Conservation (phyloP, 1,140 invertebrate genomes). For the Ganaspis sp. region DNA sequence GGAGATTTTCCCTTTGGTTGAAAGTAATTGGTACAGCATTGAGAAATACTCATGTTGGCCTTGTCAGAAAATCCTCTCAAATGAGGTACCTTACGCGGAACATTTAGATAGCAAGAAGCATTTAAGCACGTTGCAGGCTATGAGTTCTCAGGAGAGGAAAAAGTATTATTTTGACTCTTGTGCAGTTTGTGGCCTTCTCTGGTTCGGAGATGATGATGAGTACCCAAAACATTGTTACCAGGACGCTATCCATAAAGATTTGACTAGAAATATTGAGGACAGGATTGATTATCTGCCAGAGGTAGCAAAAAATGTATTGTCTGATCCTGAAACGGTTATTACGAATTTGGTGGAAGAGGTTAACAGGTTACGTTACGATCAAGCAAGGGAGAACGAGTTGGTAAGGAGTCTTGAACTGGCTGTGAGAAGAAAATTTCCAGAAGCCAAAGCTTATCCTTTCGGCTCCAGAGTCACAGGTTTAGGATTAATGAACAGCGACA, state of each 20-base stretch:
- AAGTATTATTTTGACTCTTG: slow-evolving; percentile 42
- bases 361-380: slow-evolving; percentile 34
- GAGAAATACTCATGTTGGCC: slow-evolving; percentile 41
- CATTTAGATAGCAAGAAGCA: slow-evolving; percentile 44
- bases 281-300: slow-evolving; percentile 33
- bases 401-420: slow-evolving; percentile 40
- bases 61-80: slow-evolving; percentile 17
- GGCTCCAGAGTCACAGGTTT: slow-evolving; percentile 74
- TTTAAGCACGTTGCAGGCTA: slow-evolving; percentile 15
- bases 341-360: slow-evolving; percentile 33
- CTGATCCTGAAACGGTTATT: slow-evolving; percentile 35
- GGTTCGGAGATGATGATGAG: slow-evolving; percentile 46
- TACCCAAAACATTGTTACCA: slow-evolving; percentile 45
- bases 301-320: slow-evolving; percentile 32
- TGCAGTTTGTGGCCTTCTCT: slow-evolving; percentile 49
- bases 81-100: slow-evolving; percentile 33
- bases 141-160: background rate
- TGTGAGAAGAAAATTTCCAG: slow-evolving; percentile 46
- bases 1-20: slow-evolving; percentile 21
- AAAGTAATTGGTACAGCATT: slow-evolving; percentile 49
- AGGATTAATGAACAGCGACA: slow-evolving; percentile 70
- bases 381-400: background rate
- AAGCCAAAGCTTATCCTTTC: slow-evolving; percentile 63
- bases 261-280: slow-evolving; percentile 43
- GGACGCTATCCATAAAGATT: slow-evolving; percentile 49